Evolutionary conservation across 2,113 vertebrate species (phyloP).

Genomic region (Myotis yumanensis): DNA sequence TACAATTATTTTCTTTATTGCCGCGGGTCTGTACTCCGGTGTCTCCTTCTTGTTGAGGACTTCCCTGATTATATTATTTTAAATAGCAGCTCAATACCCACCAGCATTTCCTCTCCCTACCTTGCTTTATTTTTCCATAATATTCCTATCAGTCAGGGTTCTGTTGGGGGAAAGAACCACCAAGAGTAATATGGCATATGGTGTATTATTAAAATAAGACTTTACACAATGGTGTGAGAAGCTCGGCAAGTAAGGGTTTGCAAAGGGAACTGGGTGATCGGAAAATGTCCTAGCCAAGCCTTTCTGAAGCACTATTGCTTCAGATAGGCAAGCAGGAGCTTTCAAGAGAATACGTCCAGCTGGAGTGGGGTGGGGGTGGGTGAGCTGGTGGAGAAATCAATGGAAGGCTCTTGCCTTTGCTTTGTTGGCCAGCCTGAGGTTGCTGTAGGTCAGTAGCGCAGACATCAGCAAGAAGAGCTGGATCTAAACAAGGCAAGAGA

Average conservation of each 20-base stretch:
- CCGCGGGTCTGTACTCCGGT: not conserved
- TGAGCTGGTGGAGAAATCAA: not conserved
- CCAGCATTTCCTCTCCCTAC: not conserved
- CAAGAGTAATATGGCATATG: not conserved
- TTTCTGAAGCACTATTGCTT: not conserved
- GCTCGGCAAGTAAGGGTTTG: not conserved
- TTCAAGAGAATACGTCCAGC: fast-evolving
- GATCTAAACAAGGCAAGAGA: not conserved
- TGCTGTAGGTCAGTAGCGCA: not conserved
- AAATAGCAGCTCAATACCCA: not conserved
- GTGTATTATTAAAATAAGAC: not conserved
- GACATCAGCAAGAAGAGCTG: not conserved
- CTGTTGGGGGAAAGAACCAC: not conserved
- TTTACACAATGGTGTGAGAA: not conserved
- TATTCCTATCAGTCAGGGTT: not conserved
- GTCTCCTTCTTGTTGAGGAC: not conserved
- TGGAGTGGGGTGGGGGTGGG: fast-evolving
- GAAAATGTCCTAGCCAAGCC: not conserved
- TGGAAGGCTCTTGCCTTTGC: not conserved
- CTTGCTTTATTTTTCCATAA: not conserved
- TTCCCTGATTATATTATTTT: not conserved
- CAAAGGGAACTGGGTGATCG: not conserved
- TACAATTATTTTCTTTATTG: not conserved
- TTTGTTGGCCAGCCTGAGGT: not conserved
- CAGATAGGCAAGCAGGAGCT: not conserved